Percentiles rank a stretch among this genome's conserved stretches.
These are phyloP conservation scores for Enteromius unitaeniatus DNA, from an alignment of 2,797 vertebrate species.

Conservation along the genomic window DNA sequence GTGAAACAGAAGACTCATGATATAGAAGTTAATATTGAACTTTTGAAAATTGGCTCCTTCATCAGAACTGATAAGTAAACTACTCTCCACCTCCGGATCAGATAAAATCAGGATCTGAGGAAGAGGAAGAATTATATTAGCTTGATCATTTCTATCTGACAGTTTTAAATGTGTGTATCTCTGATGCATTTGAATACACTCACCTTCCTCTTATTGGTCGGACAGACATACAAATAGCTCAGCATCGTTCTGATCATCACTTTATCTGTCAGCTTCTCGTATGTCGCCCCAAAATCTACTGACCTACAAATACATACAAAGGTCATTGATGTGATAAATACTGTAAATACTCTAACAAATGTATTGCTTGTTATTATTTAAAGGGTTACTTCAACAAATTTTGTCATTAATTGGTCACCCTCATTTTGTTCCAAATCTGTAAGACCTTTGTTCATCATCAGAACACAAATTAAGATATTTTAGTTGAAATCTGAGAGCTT, in stretches of 20 bases:
- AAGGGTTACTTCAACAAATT: too few relatives aligned
- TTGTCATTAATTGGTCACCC: too few relatives aligned
- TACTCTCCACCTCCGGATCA: constrained; percentile 94
- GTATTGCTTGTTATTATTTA: too few relatives aligned
- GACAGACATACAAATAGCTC: constrained; percentile 95
- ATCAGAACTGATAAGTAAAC: constrained; percentile 94
- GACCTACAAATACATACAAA: constrained; percentile 79
- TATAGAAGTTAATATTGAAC: constrained; percentile 90
- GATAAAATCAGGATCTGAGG: constrained; percentile 95
- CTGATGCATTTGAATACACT: constrained; percentile 1
- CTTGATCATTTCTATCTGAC: constrained; percentile 1
- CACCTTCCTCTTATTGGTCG: constrained; percentile 97
- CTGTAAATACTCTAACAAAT: too few relatives aligned
- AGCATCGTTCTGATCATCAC: constrained; percentile 93
- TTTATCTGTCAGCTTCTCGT: constrained; percentile 93
- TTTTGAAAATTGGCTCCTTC: constrained; percentile 97
- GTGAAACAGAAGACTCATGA: constrained; percentile 95
- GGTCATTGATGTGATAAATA: not conserved
- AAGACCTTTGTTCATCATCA: too few relatives aligned
- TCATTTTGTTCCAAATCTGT: too few relatives aligned
- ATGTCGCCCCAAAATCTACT: constrained; percentile 93
- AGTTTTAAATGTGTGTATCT: not conserved
- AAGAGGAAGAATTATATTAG: constrained; percentile 46
- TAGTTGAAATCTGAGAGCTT: too few relatives aligned
- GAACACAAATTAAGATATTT: too few relatives aligned